Conservation (phyloP, 2,797 vertebrate species). For the Leucoraja ocellata region DNA sequence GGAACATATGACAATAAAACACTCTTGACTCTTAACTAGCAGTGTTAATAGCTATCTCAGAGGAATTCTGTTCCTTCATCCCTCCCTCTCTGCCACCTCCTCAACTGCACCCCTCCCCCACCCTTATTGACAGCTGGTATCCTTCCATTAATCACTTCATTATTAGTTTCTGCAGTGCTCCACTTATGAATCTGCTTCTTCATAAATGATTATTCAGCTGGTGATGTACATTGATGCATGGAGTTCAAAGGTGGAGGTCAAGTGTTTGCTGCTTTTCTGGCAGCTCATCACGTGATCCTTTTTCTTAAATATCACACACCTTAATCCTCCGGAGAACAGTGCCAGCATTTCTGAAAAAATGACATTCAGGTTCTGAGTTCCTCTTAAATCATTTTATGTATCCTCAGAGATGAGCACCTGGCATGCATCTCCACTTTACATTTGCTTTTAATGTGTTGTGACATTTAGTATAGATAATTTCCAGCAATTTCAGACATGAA, state of each 20-base stretch:
- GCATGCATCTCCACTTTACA: not conserved
- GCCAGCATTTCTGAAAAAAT: not conserved
- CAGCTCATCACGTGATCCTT: not conserved
- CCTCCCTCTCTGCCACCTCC: not conserved
- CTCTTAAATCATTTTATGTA: not conserved
- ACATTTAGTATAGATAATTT: not conserved
- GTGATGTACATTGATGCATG: not conserved
- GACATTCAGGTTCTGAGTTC: not conserved
- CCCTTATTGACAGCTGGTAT: not conserved
- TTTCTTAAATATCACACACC: not conserved
- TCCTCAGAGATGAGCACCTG: not conserved
- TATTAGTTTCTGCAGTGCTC: conserved; percentile 31
- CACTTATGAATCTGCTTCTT: not conserved
- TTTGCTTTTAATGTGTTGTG: not conserved
- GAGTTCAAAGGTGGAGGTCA: conserved; percentile 27
- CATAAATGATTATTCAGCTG: not conserved
- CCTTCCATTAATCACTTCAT: conserved; percentile 26
- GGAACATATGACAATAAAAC: too few species aligned
- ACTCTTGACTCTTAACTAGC: too few species aligned
- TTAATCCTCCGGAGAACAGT: not conserved
- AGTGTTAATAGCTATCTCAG: not conserved
- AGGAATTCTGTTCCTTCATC: not conserved
- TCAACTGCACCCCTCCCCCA: not conserved
- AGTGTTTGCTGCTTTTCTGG: not conserved
- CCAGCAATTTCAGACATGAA: not conserved